A percentile compares a stretch with the other conserved stretches of the same genome.
phyloP scores from a whole-genome alignment of 2,888 invertebrate genomes.

The Erynnis tages region DNA sequence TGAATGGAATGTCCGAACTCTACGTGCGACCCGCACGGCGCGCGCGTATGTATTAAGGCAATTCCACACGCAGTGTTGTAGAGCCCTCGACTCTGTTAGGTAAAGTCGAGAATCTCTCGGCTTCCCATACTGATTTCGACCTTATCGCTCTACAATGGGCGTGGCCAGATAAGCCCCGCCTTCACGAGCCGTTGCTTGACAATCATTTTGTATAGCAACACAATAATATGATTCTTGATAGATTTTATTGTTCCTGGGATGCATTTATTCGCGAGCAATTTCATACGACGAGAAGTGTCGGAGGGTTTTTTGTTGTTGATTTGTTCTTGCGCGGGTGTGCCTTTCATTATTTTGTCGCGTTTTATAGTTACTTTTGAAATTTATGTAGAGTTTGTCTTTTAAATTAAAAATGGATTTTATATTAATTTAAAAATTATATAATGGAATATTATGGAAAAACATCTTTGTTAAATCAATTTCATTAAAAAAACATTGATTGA shows the following conservation, averaged over 20 bases:
- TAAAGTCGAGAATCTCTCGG: slow-evolving; percentile 71
- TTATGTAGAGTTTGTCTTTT: no score
- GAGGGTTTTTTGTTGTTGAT: slow-evolving; percentile 30
- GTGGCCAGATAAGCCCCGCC: slow-evolving; percentile 57
- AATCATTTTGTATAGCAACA: slow-evolving; percentile 82
- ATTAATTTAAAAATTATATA: no score
- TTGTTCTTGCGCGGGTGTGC: slow-evolving; percentile 22
- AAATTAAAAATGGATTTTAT: no score
- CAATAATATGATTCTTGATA: slow-evolving; percentile 81
- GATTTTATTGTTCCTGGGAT: slow-evolving; percentile 77
- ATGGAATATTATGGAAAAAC: no score
- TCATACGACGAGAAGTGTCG: slow-evolving; percentile 39
- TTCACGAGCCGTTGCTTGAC: slow-evolving; percentile 66
- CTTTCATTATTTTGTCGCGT: slow-evolving; percentile 23
- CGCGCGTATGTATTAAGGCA: slow-evolving; percentile 69
- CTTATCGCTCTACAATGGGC: slow-evolving; percentile 70
- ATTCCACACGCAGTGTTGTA: slow-evolving; percentile 54
- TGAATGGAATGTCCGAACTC: slow-evolving; percentile 32
- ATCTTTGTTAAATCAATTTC: no score
- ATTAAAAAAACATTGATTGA: no score
- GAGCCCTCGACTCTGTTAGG: slow-evolving; percentile 56
- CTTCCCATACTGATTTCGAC: slow-evolving; percentile 72
- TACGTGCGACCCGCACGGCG: slow-evolving; percentile 70
- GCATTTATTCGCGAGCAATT: slow-evolving; percentile 70
- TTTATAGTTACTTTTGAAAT: slow-evolving; percentile 31